Evolutionary conservation across 2,888 invertebrate species (phyloP).

Genomic region (Acrobasis suavella): DNA sequence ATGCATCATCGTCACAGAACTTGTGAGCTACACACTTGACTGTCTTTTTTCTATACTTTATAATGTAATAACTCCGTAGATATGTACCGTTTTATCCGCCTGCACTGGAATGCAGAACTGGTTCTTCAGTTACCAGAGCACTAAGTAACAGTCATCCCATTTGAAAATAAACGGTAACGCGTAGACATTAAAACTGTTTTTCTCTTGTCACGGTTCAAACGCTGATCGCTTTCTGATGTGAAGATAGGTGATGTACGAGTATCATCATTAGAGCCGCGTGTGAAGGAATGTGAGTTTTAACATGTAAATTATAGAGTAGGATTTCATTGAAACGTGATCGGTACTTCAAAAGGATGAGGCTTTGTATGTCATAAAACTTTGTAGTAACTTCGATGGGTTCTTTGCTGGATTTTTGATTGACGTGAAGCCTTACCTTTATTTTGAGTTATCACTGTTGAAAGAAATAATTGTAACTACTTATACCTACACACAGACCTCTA

Average conservation of each 20-base stretch:
- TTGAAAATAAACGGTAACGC: slow-evolving; percentile 35
- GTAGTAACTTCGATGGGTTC: not conserved
- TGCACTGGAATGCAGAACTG: slow-evolving; percentile 62
- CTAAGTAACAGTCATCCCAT: slow-evolving; percentile 48
- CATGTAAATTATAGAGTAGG: slow-evolving; percentile 21
- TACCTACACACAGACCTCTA: too few relatives aligned
- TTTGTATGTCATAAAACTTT: slow-evolving; percentile 11
- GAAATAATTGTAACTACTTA: too few relatives aligned
- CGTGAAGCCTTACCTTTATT: too few relatives aligned
- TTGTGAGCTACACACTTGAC: slow-evolving; percentile 3
- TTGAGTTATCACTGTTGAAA: too few relatives aligned
- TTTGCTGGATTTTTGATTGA: not conserved
- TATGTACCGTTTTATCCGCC: slow-evolving; percentile 48
- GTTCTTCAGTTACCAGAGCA: slow-evolving; percentile 57
- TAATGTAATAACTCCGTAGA: slow-evolving; percentile 24
- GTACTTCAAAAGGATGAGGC: not conserved
- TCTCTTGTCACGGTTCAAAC: slow-evolving; percentile 16
- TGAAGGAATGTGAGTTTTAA: slow-evolving; percentile 32
- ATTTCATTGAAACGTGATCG: slow-evolving; percentile 23
- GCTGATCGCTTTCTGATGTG: slow-evolving; percentile 44
- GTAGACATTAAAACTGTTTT: slow-evolving; percentile 30
- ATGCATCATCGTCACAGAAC: not conserved
- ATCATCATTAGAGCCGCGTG: slow-evolving; percentile 36
- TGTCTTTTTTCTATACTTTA: slow-evolving; percentile 15
- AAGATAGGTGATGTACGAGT: slow-evolving; percentile 42